phyloP scores from a whole-genome alignment of 1,140 invertebrate species.

The Drosophila rhopaloa region DNA sequence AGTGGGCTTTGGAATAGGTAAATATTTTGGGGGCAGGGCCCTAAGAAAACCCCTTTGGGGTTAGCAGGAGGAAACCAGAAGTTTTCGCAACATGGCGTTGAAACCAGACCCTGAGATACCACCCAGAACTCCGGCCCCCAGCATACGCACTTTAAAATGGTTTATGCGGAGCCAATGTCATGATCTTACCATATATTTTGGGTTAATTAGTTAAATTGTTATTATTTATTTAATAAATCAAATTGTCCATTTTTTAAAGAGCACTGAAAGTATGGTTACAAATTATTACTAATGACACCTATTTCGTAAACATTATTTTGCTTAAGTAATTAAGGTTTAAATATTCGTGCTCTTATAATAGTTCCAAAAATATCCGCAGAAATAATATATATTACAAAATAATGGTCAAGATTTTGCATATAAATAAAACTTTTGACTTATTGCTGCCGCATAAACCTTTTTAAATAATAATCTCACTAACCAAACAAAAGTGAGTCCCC shows the following conservation, averaged over 20 bases:
- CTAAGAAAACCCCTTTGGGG: conserved; percentile 53
- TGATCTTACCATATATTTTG: background rate
- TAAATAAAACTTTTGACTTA: background rate
- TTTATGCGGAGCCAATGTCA: conserved; percentile 44
- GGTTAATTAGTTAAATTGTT: too few relatives aligned
- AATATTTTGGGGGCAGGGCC: conserved; percentile 21
- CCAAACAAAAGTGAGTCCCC: conserved; percentile 60
- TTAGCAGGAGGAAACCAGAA: conserved; percentile 18
- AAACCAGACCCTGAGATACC: conserved; percentile 34
- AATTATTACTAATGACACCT: too few relatives aligned
- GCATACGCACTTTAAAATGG: conserved; percentile 22
- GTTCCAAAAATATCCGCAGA: background rate
- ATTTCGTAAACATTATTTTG: too few relatives aligned
- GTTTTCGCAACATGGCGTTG: conserved; percentile 35
- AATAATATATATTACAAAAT: background rate
- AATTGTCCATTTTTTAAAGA: too few relatives aligned
- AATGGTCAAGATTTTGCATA: background rate
- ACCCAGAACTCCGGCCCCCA: background rate
- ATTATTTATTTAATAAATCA: too few relatives aligned
- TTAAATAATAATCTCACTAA: conserved; percentile 33
- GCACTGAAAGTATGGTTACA: too few relatives aligned
- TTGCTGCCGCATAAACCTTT: conserved; percentile 54
- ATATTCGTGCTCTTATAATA: too few relatives aligned
- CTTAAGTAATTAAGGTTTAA: too few relatives aligned
- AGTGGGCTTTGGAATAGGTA: conserved; percentile 34